Base-by-base conservation (phyloP, 2,888 invertebrate species). In the Yponomeuta sedellus region DNA sequence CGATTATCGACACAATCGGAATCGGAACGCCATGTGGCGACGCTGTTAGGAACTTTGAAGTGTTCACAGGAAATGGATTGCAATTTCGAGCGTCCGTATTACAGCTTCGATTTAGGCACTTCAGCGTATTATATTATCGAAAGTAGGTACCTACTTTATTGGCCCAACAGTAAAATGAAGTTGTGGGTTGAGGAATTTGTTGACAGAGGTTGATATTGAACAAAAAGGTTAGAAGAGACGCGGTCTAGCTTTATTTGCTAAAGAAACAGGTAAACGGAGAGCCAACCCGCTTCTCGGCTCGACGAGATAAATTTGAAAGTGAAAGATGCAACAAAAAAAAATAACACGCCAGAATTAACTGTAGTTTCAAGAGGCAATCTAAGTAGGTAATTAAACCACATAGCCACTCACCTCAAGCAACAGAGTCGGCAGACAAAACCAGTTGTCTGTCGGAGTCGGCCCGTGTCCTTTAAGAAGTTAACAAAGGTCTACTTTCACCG, bases 401-500 rank as follows among this genome's bases (percentile, higher is more conserved):
- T 82, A 77, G 78, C 82, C 85, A 83, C 90, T 89, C 83, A 90
- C 90, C 89, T 85, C 72, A 74, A 82, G 79, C 81, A 80, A 52
- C 77, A 85, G 83, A 77, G 66, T 34, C 20, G 83, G 85, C 80
- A 85, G 77, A 82, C 85, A 83, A 87, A 86, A 85, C 85, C 80
- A 81, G 77, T 80, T 76, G 85, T 81, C 83, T n/a, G 52, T 10
- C 82, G 86, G 84, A 79, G 80, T 77, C 79, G 73, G 79, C 77
- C 81, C 75, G 84, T 86, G 88, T 89, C 90, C 90, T 90, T 52
- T 90, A 85, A 83, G 87, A 88, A 89, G 88, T 84, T 81, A 85
- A 85, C 86, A 86, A 88, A 88, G 89, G 87, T 89, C 82, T 87
- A 90, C 90, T 90, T 90, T 91, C 90, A 90, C 90, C 90, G 74